Percentiles rank a stretch among this genome's conserved stretches.
Conservation (phyloP, 2,888 invertebrate genomes). For the Adelognathus sp. region DNA sequence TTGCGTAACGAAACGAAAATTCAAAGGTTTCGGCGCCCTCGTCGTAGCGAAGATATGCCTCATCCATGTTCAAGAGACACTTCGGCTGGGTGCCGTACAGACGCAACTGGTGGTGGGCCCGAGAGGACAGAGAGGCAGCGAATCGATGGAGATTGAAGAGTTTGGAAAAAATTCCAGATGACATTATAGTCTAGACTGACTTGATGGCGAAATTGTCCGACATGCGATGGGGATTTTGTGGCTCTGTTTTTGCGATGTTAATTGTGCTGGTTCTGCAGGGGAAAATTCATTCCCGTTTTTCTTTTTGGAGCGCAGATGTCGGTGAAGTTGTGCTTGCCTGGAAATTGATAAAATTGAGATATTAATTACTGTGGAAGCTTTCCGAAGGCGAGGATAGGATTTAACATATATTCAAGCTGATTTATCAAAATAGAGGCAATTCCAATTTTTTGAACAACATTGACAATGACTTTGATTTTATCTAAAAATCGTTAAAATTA, state of each 20-base stretch:
- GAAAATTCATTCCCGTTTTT: background rate
- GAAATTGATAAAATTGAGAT: background rate
- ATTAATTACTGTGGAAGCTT: background rate
- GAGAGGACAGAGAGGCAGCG: background rate
- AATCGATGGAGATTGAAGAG: background rate
- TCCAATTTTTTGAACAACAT: no score
- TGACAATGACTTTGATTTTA: no score
- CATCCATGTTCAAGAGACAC: conserved; percentile 82
- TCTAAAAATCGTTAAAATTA: no score
- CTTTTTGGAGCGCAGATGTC: background rate
- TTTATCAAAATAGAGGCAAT: no score
- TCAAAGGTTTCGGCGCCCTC: conserved; percentile 82
- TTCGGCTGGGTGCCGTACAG: conserved; percentile 57
- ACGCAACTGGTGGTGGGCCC: conserved; percentile 23
- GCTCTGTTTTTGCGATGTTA: background rate
- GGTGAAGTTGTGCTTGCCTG: conserved; percentile 21
- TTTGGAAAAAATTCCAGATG: conserved; percentile 30
- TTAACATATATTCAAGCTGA: no score
- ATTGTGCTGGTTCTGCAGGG: no score
- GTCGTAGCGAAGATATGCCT: conserved; percentile 83
- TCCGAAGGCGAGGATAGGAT: no score
- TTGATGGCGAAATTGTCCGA: no score
- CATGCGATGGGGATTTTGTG: no score
- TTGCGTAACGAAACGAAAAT: conserved; percentile 83
- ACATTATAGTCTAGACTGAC: conserved; percentile 34